Evolutionary conservation across 2,888 invertebrate species (phyloP), one percentile per base, ranked within the genome.

Genomic region (Ischnura elegans): DNA sequence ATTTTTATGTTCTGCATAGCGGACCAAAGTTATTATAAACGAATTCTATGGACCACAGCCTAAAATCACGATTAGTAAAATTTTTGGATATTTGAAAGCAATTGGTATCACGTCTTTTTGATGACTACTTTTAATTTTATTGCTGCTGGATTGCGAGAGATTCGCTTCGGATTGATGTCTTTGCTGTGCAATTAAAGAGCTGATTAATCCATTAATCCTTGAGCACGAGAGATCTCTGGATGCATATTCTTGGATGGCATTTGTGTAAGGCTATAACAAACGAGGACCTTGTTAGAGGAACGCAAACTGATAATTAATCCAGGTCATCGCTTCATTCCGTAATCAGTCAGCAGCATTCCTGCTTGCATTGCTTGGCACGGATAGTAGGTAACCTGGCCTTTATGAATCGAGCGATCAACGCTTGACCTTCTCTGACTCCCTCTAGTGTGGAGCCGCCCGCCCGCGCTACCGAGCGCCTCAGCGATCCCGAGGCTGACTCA

Each of bases 371-470:
- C 76, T 76, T 76, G 76, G 36, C 76, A 76, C 25, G 76, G 29
- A 76, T 29, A 76, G 76, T 36, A n/a, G 2, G 76, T 76, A 76
- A 76, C 36, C 76, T 76, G 76, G 76, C 76, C 29, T 76, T 76
- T 76, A 76, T 29, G 76, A 76, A 76, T 76, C 76, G 36, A 76
- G 36, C 76, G 5, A 36, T 76, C 76, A 36, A 36, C 36, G 76
- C 76, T 61, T 66, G 90, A 90, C 90, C 90, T 90, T 90, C 90
- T 43, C 43, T 61, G 61, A 45, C 61, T 61, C 55, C 87, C 29
- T 61, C 55, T 43, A n/a, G 61, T 66, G 42, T n/a, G 6, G 29
- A n/a, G n/a, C 76, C 76, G 13, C 51, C 16, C 51, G n/a, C 76
- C 76, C 61, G 29, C 13, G 76, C 76, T 76, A 76, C 76, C 36